Evolutionary conservation across 2,113 vertebrate species (phyloP).

Genomic region (Nematolebias whitei): DNA sequence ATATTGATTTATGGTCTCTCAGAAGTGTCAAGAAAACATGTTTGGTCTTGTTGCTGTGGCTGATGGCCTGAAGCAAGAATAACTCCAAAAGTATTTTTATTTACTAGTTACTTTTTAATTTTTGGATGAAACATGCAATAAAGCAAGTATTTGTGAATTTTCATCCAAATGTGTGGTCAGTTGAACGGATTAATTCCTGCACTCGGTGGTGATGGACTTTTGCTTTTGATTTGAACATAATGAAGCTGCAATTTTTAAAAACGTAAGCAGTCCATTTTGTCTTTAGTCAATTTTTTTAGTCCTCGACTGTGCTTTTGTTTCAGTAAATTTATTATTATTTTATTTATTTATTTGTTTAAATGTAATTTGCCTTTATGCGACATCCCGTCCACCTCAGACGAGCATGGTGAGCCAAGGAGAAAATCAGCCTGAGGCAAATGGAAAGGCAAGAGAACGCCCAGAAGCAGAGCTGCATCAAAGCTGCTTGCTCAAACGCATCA

Average conservation of each 20-base stretch:
- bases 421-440: conserved; percentile 17
- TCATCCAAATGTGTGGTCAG: not conserved
- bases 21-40: conserved; percentile 6
- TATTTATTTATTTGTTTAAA: no score
- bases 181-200: not conserved
- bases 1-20: conserved; percentile 30
- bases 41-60: not conserved
- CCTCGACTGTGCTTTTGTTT: no score
- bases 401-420: conserved; percentile 3
- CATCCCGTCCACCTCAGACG: not conserved
- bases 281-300: not conserved
- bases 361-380: no score
- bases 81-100: not conserved
- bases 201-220: not conserved
- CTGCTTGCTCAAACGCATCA: conserved; percentile 54
- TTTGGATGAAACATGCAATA: not conserved
- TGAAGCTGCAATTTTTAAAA: no score
- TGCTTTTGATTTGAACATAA: no score
- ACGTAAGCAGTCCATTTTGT: no score
- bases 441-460: conserved; percentile 6
- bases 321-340: no score
- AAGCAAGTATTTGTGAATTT: not conserved
- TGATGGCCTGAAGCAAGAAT: not conserved
- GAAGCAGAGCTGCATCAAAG: conserved; percentile 39
- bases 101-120: not conserved